Evolutionary conservation across 2,888 invertebrate genomes (phyloP).

Genomic region (Elysia crispata): DNA sequence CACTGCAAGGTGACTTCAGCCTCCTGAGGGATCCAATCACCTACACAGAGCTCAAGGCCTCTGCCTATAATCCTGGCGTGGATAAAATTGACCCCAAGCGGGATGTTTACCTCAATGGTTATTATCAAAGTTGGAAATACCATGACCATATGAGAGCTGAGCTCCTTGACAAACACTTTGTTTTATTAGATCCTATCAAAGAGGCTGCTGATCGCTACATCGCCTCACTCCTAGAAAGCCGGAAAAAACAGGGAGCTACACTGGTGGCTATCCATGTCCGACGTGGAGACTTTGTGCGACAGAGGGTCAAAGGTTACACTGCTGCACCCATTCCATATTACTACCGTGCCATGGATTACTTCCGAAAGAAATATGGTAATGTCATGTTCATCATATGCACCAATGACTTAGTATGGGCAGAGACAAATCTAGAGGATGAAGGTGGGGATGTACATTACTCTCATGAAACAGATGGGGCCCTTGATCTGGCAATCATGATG

Average conservation of each 20-base stretch:
- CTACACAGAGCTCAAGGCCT: slow-evolving; percentile 50
- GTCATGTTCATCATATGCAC: slow-evolving; percentile 75
- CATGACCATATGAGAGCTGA: slow-evolving; percentile 59
- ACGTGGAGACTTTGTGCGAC: slow-evolving; percentile 75
- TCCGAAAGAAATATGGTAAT: slow-evolving; percentile 60
- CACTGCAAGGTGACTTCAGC: slow-evolving; percentile 49
- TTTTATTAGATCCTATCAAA: slow-evolving; percentile 57
- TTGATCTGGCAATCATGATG: slow-evolving; percentile 74
- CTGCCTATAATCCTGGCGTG: slow-evolving; percentile 48
- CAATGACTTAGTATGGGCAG: slow-evolving; percentile 74
- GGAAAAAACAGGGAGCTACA: slow-evolving; percentile 52
- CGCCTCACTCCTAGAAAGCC: slow-evolving; percentile 42
- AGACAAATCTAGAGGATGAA: slow-evolving; percentile 58
- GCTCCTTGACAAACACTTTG: slow-evolving; percentile 59
- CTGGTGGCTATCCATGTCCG: slow-evolving; percentile 75
- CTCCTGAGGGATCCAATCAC: slow-evolving; percentile 45
- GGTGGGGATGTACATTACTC: slow-evolving; percentile 61
- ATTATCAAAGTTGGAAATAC: slow-evolving; percentile 70
- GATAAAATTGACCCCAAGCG: slow-evolving; percentile 48
- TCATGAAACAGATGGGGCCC: slow-evolving; percentile 61
- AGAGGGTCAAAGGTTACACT: slow-evolving; percentile 73
- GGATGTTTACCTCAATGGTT: slow-evolving; percentile 60
- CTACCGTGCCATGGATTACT: slow-evolving; percentile 69
- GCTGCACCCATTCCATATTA: slow-evolving; percentile 73
- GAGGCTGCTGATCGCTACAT: slow-evolving; percentile 56